Evolutionary conservation across 2,113 vertebrate species (phyloP).

Genomic region (Struthio camelus): DNA sequence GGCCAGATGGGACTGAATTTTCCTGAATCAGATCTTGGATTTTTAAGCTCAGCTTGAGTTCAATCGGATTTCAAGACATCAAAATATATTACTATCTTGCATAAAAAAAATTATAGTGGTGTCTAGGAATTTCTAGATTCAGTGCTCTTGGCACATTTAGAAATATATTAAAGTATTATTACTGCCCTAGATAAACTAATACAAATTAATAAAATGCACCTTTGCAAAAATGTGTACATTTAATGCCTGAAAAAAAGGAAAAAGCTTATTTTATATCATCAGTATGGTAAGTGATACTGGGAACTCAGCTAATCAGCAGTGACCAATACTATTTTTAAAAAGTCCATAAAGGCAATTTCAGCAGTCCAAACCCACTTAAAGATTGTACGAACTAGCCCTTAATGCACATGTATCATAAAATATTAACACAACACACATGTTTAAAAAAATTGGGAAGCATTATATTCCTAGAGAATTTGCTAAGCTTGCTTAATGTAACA

Average conservation of each 20-base stretch:
- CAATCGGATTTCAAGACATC: conserved; percentile 10
- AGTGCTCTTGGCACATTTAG: not conserved
- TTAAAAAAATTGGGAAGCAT: conserved; percentile 21
- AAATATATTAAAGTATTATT: not conserved
- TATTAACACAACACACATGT: conserved; percentile 8
- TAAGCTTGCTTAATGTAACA: conserved; percentile 14
- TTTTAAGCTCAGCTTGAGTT: conserved; percentile 35
- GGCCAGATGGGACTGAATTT: conserved; percentile 37
- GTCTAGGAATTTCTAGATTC: not conserved
- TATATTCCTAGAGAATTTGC: conserved; percentile 49
- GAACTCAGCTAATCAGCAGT: not conserved
- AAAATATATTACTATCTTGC: conserved; percentile 5
- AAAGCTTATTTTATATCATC: not conserved
- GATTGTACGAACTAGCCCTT: not conserved
- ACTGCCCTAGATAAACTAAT: not conserved
- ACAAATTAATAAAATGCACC: not conserved
- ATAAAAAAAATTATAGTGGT: not conserved
- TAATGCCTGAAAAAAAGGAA: not conserved
- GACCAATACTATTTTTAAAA: not conserved
- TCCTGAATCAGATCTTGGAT: not conserved
- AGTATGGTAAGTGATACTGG: not conserved
- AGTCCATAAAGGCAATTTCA: conserved; percentile 24
- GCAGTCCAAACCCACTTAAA: conserved; percentile 27
- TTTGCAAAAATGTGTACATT: not conserved
- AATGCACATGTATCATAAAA: conserved; percentile 59